Percentiles rank a stretch among this genome's conserved stretches.
Conservation (phyloP, 2,888 invertebrate species). For the Scaptomyza cyrtandrae region DNA sequence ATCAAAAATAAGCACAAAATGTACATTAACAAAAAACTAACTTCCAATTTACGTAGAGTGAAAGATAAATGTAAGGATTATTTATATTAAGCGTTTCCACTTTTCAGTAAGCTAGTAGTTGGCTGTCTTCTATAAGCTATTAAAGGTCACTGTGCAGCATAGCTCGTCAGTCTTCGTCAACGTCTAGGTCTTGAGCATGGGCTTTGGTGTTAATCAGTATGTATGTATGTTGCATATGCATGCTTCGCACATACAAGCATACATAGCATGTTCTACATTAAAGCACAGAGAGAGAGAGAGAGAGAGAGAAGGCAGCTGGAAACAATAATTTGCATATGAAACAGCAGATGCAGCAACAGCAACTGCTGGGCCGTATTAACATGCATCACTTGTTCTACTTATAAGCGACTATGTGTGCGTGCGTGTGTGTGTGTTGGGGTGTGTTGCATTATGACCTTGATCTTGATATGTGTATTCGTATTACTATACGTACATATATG, state of each 20-base stretch:
- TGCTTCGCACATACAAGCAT: background rate
- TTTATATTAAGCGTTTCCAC: no score
- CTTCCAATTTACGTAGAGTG: no score
- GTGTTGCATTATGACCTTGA: conserved; percentile 35
- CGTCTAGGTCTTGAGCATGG: conserved; percentile 10
- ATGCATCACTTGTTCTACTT: conserved; percentile 51
- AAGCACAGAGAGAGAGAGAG: background rate
- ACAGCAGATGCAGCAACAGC: conserved; percentile 28
- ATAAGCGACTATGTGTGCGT: conserved; percentile 4
- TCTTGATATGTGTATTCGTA: conserved; percentile 34
- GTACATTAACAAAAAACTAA: background rate
- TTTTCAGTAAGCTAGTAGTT: background rate
- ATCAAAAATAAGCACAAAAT: background rate
- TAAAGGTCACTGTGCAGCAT: conserved; percentile 18
- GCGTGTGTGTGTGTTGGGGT: background rate
- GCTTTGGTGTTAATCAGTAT: conserved; percentile 36
- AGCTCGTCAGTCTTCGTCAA: background rate
- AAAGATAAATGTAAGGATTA: no score
- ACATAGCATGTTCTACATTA: conserved; percentile 19
- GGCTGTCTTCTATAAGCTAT: background rate
- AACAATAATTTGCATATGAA: conserved; percentile 51
- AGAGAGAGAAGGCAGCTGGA: conserved; percentile 10
- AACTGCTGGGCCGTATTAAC: conserved; percentile 32
- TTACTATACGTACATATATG: background rate
- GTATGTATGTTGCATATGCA: background rate